Conservation (phyloP, 2,113 vertebrate species). For the Hippolais icterina region DNA sequence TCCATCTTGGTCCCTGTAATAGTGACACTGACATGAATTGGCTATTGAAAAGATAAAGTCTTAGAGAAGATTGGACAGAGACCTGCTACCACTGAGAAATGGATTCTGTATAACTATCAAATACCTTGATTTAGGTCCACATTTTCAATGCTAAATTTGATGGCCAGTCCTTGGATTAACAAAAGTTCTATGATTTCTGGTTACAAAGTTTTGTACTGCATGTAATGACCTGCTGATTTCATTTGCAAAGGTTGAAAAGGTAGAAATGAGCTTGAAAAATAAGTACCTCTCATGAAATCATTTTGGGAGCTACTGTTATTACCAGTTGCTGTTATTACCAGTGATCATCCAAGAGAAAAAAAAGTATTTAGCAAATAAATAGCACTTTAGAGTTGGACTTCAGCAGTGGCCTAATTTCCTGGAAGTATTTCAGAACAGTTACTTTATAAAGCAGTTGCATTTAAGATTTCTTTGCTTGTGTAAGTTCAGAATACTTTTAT, state of each 20-base stretch:
- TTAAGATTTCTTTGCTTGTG: neutral
- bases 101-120: constrained; percentile 67
- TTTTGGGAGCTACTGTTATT: neutral
- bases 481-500: neutral
- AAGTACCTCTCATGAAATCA: neutral
- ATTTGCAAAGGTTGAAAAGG: neutral
- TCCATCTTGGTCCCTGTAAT: constrained; percentile 63
- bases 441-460: neutral
- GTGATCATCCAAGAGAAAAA: neutral
- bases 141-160: neutral
- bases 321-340: neutral
- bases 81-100: constrained; percentile 81
- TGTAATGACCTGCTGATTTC: neutral
- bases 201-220: neutral
- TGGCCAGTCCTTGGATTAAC: neutral
- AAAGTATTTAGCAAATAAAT: neutral
- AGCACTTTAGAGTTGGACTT: neutral
- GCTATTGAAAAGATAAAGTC: constrained; percentile 72
- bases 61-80: constrained; percentile 59
- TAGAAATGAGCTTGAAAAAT: neutral
- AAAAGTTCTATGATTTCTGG: neutral
- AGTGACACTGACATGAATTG: constrained; percentile 60
- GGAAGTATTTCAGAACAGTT: neutral
- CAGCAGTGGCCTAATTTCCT: neutral
- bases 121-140: neutral